phyloP scores from a whole-genome alignment of 1,140 invertebrate genomes.

The Scaptomyza montana region DNA sequence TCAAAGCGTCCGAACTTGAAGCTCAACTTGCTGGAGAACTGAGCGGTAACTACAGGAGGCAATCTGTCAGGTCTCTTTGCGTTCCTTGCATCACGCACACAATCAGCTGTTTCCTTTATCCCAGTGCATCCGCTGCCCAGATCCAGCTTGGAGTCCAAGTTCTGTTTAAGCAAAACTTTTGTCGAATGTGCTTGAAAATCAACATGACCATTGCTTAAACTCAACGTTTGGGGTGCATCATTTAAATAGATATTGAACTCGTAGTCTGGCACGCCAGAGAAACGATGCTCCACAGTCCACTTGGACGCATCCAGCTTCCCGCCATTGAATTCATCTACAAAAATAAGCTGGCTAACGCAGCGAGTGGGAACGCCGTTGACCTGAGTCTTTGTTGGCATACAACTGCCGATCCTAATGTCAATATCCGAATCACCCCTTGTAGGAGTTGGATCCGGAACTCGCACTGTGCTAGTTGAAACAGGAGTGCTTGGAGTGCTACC shows the following conservation, averaged over 20 bases:
- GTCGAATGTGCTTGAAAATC: conserved; percentile 85
- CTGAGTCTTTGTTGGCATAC: conserved; percentile 39
- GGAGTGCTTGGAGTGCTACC: conserved; percentile 6
- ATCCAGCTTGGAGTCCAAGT: conserved; percentile 82
- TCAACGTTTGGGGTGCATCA: conserved; percentile 85
- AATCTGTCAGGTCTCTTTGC: conserved; percentile 59
- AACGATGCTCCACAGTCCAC: conserved; percentile 83
- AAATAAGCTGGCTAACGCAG: conserved; percentile 85
- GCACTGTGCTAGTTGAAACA: background rate
- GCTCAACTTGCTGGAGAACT: conserved; percentile 86
- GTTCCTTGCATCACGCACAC: conserved; percentile 63
- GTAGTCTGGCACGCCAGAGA: conserved; percentile 83
- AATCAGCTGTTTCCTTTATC: conserved; percentile 75
- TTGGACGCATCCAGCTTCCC: conserved; percentile 55
- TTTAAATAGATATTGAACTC: conserved; percentile 89
- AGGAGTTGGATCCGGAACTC: conserved; percentile 4
- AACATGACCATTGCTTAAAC: conserved; percentile 85
- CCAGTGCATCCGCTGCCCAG: conserved; percentile 84
- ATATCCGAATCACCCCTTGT: conserved; percentile 8
- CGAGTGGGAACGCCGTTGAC: conserved; percentile 72
- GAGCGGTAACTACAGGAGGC: conserved; percentile 87
- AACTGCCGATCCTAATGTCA: conserved; percentile 47
- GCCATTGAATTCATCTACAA: conserved; percentile 85
- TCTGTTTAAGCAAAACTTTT: conserved; percentile 83
- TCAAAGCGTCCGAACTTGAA: conserved; percentile 89